Conservation (phyloP, 1,140 invertebrate genomes). For the Dysdera silvatica region DNA sequence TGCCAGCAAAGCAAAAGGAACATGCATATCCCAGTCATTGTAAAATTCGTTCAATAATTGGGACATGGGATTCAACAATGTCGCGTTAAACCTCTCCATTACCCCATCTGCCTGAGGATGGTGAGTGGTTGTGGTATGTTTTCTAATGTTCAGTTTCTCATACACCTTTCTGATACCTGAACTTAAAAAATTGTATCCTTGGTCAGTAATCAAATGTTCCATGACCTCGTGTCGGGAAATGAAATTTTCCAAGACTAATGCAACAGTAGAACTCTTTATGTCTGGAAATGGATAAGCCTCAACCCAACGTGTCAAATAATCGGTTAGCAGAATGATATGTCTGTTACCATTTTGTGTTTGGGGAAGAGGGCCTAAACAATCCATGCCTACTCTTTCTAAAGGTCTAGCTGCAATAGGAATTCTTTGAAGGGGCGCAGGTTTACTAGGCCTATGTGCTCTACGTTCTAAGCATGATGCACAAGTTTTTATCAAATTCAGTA, state of each 20-base stretch:
- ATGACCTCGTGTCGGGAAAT: background rate
- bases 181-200: background rate
- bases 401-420: background rate
- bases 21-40: background rate
- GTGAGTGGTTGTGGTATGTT: background rate
- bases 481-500: background rate
- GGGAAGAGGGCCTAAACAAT: background rate
- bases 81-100: constrained; percentile 3
- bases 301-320: background rate
- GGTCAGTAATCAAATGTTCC: background rate
- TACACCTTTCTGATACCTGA: background rate
- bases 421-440: background rate
- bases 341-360: background rate
- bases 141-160: background rate
- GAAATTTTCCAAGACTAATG: background rate
- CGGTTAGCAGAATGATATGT: background rate
- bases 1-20: background rate
- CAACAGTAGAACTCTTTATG: background rate
- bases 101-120: background rate
- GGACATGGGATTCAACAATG: background rate
- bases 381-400: background rate
- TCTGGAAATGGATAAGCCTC: background rate
- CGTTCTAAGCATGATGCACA: background rate
- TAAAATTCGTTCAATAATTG: background rate
- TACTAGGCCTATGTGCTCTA: background rate